These are phyloP conservation scores for Pandemis heparana DNA, from an alignment of 2,888 invertebrate species.

Conservation along the genomic window DNA sequence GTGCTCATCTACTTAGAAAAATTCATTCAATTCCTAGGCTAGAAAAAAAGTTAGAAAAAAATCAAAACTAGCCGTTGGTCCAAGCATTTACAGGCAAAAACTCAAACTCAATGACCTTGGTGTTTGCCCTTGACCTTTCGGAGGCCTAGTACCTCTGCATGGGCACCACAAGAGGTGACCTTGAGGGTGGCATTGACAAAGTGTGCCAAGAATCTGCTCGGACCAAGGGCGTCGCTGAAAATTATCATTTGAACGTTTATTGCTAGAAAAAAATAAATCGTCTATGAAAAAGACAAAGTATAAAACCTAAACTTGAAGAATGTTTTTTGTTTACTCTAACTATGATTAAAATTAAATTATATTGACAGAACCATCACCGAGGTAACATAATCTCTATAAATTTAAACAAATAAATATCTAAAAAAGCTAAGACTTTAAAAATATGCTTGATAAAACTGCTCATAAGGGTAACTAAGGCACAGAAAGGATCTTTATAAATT, in stretches of 20 bases:
- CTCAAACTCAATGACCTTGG: constrained; percentile 55
- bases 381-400: neutral
- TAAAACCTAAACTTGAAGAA: neutral
- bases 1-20: constrained; percentile 37
- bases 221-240: constrained; percentile 83
- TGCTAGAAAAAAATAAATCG: constrained; percentile 23
- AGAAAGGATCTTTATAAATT: neutral
- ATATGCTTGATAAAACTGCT: neutral
- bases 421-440: constrained; percentile 3
- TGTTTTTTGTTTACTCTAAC: neutral
- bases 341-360: neutral
- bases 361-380: neutral
- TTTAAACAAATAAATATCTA: neutral
- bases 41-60: constrained; percentile 46
- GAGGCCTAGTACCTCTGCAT: constrained; percentile 62
- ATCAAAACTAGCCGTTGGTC: constrained; percentile 75
- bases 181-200: constrained; percentile 82
- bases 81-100: constrained; percentile 73
- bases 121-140: constrained; percentile 60
- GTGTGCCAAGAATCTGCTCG: constrained; percentile 85
- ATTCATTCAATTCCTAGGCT: constrained; percentile 23
- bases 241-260: constrained; percentile 32
- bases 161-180: constrained; percentile 76
- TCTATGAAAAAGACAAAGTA: neutral
- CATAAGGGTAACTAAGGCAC: neutral